A percentile compares a stretch with the other conserved stretches of the same genome.
Evolutionary conservation across 2,888 invertebrate species (phyloP).

Genomic region (Agrotis clavis): DNA sequence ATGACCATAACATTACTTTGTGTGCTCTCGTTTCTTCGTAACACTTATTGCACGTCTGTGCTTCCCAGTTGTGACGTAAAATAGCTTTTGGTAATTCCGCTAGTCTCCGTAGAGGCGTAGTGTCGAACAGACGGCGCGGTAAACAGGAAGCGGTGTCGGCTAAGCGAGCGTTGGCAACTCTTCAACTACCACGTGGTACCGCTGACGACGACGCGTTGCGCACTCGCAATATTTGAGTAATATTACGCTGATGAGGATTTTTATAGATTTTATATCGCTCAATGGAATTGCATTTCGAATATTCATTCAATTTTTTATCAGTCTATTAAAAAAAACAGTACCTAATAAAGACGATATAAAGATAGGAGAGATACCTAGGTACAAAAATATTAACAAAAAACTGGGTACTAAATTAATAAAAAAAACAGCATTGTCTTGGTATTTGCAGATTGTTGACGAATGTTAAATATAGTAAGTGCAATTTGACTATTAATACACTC

Average conservation of each 20-base stretch:
- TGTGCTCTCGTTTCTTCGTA: constrained; percentile 47
- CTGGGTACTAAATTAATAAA: not conserved
- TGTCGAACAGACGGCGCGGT: constrained; percentile 77
- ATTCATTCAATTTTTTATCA: constrained; percentile 12
- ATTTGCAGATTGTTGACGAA: constrained; percentile 39
- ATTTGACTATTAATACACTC: constrained; percentile 47
- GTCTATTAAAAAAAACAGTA: not conserved
- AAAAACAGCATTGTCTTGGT: not conserved
- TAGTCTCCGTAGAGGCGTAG: constrained; percentile 68
- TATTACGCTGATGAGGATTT: constrained; percentile 50
- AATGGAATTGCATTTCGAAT: constrained; percentile 7
- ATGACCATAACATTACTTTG: constrained; percentile 26
- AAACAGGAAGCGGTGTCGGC: constrained; percentile 86
- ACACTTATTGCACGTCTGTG: constrained; percentile 42
- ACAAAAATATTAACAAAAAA: not conserved
- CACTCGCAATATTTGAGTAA: constrained; percentile 59
- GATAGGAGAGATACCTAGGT: not conserved
- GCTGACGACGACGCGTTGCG: constrained; percentile 65
- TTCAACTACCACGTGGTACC: constrained; percentile 83
- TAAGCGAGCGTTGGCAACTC: constrained; percentile 85
- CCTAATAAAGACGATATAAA: constrained; percentile 1
- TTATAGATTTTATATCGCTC: constrained; percentile 29
- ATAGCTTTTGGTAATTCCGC: constrained; percentile 70
- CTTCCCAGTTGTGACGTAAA: constrained; percentile 65
- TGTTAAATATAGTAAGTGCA: constrained; percentile 48